Evolutionary conservation across 2,888 invertebrate species (phyloP).

Genomic region (Strigamia transsilvanica): DNA sequence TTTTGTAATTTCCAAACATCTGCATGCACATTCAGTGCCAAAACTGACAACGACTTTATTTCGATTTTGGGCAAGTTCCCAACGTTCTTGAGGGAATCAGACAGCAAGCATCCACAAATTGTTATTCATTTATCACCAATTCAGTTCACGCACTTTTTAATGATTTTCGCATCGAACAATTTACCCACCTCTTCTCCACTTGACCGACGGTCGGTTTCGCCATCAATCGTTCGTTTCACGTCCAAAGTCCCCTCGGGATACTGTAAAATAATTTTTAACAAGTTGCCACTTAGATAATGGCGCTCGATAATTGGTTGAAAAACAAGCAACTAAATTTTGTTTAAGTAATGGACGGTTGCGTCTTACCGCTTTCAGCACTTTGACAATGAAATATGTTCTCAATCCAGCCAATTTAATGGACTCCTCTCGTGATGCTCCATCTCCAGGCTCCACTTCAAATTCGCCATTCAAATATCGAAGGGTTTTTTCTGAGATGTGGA

Average conservation of each 20-base stretch:
- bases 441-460: constrained; percentile 91
- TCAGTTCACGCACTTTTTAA: not conserved
- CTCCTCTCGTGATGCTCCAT: constrained; percentile 91
- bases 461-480: constrained; percentile 84
- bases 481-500: constrained; percentile 92
- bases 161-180: not conserved
- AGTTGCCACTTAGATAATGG: not conserved
- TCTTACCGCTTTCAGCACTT: constrained; percentile 72
- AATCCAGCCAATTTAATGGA: constrained; percentile 85
- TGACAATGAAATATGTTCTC: constrained; percentile 89
- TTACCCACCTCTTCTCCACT: not conserved
- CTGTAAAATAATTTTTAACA: constrained; percentile 56
- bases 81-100: not conserved
- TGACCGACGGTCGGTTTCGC: constrained; percentile 13
- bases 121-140: not conserved
- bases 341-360: not conserved
- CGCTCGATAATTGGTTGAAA: not conserved
- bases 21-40: not conserved
- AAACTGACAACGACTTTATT: constrained; percentile 21
- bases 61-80: not conserved
- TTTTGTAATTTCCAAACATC: constrained; percentile 10
- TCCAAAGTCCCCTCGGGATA: constrained; percentile 61
- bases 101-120: not conserved
- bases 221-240: constrained; percentile 55
- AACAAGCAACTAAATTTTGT: not conserved